phyloP scores from a whole-genome alignment of 2,113 vertebrate genomes.

The Rhinichthys klamathensis region DNA sequence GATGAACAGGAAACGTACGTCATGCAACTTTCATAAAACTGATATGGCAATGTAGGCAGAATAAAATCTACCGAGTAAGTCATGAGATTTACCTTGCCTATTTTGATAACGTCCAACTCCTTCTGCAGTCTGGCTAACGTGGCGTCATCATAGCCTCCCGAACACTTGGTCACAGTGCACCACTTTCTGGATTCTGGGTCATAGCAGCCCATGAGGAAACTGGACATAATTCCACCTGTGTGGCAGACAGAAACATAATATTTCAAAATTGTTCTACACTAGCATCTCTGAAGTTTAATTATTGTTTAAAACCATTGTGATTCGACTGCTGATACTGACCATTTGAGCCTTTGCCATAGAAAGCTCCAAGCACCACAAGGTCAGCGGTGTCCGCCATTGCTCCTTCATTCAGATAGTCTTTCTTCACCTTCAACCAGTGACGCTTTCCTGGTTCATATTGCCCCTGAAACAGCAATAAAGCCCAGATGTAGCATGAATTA shows the following conservation, averaged over 20 bases:
- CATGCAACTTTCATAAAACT: not conserved
- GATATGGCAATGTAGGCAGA: not conserved
- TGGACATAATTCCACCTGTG: conserved; percentile 98
- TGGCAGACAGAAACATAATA: not conserved
- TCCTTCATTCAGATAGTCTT: conserved; percentile 96
- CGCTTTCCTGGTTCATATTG: conserved; percentile 94
- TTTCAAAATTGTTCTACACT: not conserved
- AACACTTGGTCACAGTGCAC: conserved; percentile 98
- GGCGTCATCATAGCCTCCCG: conserved; percentile 93
- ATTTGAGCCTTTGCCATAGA: conserved; percentile 96
- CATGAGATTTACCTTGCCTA: conserved; percentile 88
- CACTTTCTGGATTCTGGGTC: conserved; percentile 90
- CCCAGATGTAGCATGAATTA: not conserved
- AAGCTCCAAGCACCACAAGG: conserved; percentile 95
- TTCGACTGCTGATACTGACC: conserved; percentile 70
- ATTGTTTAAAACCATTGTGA: not conserved
- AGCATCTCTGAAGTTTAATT: not conserved
- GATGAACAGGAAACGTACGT: not conserved
- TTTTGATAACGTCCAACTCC: conserved; percentile 96
- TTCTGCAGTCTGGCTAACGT: conserved; percentile 90
- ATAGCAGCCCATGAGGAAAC: conserved; percentile 97
- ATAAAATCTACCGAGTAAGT: no score
- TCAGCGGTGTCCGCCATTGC: conserved; percentile 98
- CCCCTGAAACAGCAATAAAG: conserved; percentile 72
- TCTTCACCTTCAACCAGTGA: conserved; percentile 98